Evolutionary conservation across 2,888 invertebrate genomes (phyloP), one percentile per base, ranked within the genome.

Genomic region (Megamerina dolium): DNA sequence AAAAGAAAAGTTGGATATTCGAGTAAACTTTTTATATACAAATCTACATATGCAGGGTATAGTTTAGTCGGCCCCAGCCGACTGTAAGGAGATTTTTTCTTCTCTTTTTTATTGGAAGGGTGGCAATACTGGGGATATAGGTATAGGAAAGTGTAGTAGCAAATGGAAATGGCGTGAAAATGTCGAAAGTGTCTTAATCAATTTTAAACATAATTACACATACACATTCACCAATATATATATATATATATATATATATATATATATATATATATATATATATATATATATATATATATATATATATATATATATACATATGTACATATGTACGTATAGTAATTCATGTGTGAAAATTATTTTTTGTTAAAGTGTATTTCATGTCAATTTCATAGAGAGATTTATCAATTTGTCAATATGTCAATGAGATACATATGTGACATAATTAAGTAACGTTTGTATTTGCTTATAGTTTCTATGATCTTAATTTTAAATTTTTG

Each of bases 171-270:
- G 49, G 51, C 46, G 51, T 51, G 51, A 46, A 51, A 49, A 45
- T 48, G 45, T 43, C 43, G 43, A 51, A 48, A 51, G 51, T 66
- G 63, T 64, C 56, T 55, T 55, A 59, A 63, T 64, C 62, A 62
- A 66, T 64, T 58, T 61, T 43, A 46, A 45, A 45, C 49, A 52
- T 46, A 36, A 31, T n/a, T n/a, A n/a, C 37, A 39, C 32, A 38
- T 26, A 23, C 17, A 45, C 19, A 37, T 27, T 17, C 30, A 21
- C 8, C 30, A 5, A 26, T 6, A 34, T 10, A 23, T 8, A 37
- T 16, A 5, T 34, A 26, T 18, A 19, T 31, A 26, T 32, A 20
- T 31, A 41, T 32, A 31, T 26, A 35, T 8, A 9, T 13, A 13
- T 5, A 27, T 27, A 3, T n/a, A n/a, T n/a, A n/a, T n/a, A n/a